Conservation (phyloP, 2,888 invertebrate genomes). For the Caenorhabditis doughertyi region DNA sequence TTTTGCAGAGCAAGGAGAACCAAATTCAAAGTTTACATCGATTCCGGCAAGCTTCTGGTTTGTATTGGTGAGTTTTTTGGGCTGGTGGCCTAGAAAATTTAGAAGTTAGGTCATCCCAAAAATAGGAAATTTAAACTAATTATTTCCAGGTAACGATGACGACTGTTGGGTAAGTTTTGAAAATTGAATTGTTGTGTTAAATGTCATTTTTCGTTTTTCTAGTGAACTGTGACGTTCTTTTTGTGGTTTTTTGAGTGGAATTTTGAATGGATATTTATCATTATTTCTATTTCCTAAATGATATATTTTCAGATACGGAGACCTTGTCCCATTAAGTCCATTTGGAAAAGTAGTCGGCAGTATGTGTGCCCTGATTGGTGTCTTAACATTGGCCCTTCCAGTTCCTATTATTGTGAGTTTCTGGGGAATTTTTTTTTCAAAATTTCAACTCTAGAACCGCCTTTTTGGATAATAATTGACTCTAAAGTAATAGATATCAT, state of each 20-base stretch:
- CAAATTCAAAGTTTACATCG: slow-evolving; percentile 81
- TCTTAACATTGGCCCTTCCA: slow-evolving; percentile 84
- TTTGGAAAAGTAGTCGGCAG: slow-evolving; percentile 84
- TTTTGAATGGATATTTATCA: background rate
- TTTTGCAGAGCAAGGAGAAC: slow-evolving; percentile 83
- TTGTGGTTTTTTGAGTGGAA: slow-evolving; percentile 10
- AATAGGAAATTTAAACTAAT: slow-evolving; percentile 2
- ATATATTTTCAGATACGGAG: slow-evolving; percentile 81
- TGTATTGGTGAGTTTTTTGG: slow-evolving; percentile 76
- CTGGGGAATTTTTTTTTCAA: background rate
- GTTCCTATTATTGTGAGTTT: slow-evolving; percentile 84
- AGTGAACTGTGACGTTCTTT: background rate
- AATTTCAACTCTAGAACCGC: background rate
- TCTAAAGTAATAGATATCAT: too few relatives aligned
- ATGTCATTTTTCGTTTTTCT: slow-evolving; percentile 11
- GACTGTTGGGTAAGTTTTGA: slow-evolving; percentile 78
- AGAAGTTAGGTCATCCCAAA: background rate
- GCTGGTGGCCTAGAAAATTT: background rate
- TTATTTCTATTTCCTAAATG: background rate
- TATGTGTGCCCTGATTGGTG: slow-evolving; percentile 84
- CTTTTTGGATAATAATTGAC: too few relatives aligned
- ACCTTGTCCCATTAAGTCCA: slow-evolving; percentile 83
- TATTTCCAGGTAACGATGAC: slow-evolving; percentile 82
- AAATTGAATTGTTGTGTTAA: too few relatives aligned
- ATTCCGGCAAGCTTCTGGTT: slow-evolving; percentile 83